Evolutionary conservation across 2,113 vertebrate species (phyloP).

Genomic region (Thamnophis sirtalis): DNA sequence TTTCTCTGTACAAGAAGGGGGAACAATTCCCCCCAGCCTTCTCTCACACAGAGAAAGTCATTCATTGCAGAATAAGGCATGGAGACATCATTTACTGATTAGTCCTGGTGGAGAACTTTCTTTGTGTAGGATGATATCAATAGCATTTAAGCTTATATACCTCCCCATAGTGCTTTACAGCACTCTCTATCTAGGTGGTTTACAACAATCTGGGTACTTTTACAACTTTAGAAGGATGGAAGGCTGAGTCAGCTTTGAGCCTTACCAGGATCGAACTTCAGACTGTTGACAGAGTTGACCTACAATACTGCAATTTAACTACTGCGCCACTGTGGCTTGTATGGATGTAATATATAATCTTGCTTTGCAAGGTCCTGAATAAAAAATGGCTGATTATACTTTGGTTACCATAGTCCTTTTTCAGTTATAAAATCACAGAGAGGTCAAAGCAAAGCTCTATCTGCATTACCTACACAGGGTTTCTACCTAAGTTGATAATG

Average conservation of each 20-base stretch:
- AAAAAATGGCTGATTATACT: neutral
- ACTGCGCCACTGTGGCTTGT: neutral
- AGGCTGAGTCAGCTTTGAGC: neutral
- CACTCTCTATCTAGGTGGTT: neutral
- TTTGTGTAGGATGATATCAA: neutral
- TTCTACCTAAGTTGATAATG: neutral
- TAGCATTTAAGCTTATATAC: neutral
- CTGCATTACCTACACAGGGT: neutral
- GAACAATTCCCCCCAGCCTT: neutral
- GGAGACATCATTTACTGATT: neutral
- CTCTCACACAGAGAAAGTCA: neutral
- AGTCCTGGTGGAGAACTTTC: neutral
- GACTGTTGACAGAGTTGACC: neutral
- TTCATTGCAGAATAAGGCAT: neutral
- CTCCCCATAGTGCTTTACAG: neutral
- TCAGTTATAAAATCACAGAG: neutral
- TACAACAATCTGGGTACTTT: neutral
- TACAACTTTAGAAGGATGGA: neutral
- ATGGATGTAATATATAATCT: neutral
- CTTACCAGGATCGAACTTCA: neutral
- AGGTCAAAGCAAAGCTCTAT: neutral
- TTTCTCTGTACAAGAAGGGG: neutral
- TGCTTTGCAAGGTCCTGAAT: neutral
- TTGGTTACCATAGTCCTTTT: neutral
- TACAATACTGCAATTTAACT: neutral